A percentile compares a stretch with the other conserved stretches of the same genome.
Conservation (phyloP, 2,888 invertebrate genomes). For the Seira ritae region DNA sequence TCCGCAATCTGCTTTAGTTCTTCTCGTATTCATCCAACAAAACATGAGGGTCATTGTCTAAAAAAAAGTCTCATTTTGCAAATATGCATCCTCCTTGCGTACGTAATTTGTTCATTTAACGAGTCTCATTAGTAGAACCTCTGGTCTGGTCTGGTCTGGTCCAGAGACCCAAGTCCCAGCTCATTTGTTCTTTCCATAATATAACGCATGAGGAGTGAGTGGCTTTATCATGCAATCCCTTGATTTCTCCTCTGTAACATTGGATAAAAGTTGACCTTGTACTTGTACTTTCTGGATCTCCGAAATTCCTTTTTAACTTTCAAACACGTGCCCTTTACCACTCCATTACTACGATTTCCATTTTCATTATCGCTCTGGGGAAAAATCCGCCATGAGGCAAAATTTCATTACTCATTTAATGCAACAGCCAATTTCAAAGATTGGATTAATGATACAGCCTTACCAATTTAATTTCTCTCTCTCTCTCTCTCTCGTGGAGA, state of each 20-base stretch:
- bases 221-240: not conserved
- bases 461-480: not conserved
- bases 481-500: not conserved
- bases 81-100: no score
- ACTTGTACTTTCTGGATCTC: no score
- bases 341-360: not conserved
- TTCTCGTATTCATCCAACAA: no score
- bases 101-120: no score
- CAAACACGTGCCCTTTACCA: not conserved
- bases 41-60: no score
- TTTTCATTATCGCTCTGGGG: not conserved
- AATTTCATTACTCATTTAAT: constrained; percentile 7
- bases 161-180: no score
- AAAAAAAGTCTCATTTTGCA: no score
- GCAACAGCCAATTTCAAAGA: not conserved
- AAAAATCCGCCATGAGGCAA: not conserved
- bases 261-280: not conserved
- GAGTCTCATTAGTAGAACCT: no score
- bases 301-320: not conserved
- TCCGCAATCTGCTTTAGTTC: no score
- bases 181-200: not conserved
- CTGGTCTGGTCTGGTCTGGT: no score
- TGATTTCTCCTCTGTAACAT: not conserved
- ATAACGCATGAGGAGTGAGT: not conserved
- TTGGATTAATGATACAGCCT: not conserved